Evolutionary conservation across 2,888 invertebrate species (phyloP).

Genomic region (Euplagia quadripunctaria): DNA sequence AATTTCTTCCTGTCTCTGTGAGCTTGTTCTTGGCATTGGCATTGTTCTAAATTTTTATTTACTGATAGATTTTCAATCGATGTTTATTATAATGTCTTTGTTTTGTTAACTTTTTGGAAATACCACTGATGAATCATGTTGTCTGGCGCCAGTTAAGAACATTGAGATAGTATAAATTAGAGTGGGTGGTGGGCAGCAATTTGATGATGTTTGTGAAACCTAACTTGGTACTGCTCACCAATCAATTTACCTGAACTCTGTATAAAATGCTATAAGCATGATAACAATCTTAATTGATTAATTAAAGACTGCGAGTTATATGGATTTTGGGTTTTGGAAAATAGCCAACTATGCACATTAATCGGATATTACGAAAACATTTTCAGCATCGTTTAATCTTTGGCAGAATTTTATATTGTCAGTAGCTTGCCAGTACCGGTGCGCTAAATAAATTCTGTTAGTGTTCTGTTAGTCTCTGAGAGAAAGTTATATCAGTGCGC

Average conservation of each 20-base stretch:
- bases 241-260: conserved; percentile 1
- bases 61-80: conserved; percentile 40
- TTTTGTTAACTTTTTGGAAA: not conserved
- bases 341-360: conserved; percentile 74
- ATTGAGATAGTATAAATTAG: not conserved
- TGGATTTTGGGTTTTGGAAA: conserved; percentile 69
- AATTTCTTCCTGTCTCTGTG: conserved; percentile 76
- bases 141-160: not conserved
- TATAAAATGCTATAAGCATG: conserved; percentile 1
- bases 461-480: conserved; percentile 52
- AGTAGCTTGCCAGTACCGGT: conserved; percentile 65
- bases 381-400: conserved; percentile 67
- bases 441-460: conserved; percentile 63
- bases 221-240: not conserved
- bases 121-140: not conserved
- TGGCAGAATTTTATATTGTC: conserved; percentile 72
- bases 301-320: conserved; percentile 59
- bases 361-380: conserved; percentile 78
- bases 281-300: conserved; percentile 62
- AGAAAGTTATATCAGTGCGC: conserved; percentile 63
- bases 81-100: conserved; percentile 4
- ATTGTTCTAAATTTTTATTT: conserved; percentile 51
- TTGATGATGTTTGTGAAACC: not conserved
- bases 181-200: not conserved
- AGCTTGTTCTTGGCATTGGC: conserved; percentile 80